phyloP scores from a whole-genome alignment of 2,113 vertebrate genomes.

The Stictonetta naevosa region DNA sequence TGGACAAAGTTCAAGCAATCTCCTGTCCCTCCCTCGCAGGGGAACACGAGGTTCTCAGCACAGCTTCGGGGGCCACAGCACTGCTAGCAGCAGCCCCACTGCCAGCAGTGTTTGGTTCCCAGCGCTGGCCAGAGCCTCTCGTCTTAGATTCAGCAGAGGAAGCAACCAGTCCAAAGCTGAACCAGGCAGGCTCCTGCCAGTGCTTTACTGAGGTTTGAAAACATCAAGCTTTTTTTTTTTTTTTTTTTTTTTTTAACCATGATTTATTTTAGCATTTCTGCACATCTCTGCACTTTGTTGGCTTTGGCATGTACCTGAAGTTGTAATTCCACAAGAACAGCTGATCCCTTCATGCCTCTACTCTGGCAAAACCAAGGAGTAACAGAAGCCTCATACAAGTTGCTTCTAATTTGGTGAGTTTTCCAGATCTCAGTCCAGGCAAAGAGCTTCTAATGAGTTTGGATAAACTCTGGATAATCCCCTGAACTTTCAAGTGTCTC shows the following conservation, averaged over 20 bases:
- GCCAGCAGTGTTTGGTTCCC: neutral
- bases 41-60: neutral
- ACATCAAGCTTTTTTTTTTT: neutral
- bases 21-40: neutral
- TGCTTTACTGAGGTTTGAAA: neutral
- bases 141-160: neutral
- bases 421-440: constrained; percentile 33
- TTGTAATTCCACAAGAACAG: neutral
- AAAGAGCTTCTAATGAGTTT: constrained; percentile 14
- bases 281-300: constrained; percentile 2
- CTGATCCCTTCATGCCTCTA: neutral
- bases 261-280: constrained; percentile 11
- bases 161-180: neutral
- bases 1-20: neutral
- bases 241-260: neutral
- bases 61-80: neutral
- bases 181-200: neutral
- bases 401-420: neutral
- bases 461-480: constrained; percentile 38
- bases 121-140: neutral
- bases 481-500: neutral
- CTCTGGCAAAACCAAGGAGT: neutral
- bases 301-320: constrained; percentile 38
- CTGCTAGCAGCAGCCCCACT: neutral
- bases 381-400: constrained; percentile 1